Percentiles rank a stretch among this genome's conserved stretches.
phyloP scores from a whole-genome alignment of 2,888 invertebrate genomes.

The Sabellastarte sp. region DNA sequence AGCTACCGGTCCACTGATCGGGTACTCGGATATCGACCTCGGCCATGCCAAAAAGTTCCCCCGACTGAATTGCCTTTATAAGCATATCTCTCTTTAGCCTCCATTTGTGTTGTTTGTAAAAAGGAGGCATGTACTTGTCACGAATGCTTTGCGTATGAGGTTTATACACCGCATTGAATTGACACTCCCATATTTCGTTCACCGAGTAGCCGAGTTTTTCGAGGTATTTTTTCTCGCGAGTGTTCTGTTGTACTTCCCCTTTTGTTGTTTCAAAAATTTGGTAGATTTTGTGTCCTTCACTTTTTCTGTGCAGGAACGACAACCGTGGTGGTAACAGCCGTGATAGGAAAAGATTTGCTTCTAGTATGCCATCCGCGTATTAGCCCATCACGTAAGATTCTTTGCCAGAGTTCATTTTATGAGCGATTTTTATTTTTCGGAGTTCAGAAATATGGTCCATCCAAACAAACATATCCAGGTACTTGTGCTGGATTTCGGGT shows the following conservation, averaged over 20 bases:
- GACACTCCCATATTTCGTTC: neutral
- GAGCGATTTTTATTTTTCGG: no score
- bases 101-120: no score
- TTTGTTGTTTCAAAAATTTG: no score
- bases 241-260: neutral
- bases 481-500: no score
- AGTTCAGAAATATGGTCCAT: no score
- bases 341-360: neutral
- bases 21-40: neutral
- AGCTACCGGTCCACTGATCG: neutral
- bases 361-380: no score
- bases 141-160: neutral
- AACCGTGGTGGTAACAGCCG: neutral
- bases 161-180: neutral
- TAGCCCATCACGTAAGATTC: no score
- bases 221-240: neutral
- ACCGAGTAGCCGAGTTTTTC: neutral
- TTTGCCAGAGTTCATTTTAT: no score
- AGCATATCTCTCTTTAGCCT: no score
- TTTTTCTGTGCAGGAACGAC: no score
- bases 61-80: no score
- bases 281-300: no score
- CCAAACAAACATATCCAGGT: neutral
- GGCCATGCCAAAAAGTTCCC: neutral
- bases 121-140: neutral